Evolutionary conservation across 2,888 invertebrate species (phyloP), one percentile per base, ranked within the genome.

Genomic region (Steinernema hermaphroditum): DNA sequence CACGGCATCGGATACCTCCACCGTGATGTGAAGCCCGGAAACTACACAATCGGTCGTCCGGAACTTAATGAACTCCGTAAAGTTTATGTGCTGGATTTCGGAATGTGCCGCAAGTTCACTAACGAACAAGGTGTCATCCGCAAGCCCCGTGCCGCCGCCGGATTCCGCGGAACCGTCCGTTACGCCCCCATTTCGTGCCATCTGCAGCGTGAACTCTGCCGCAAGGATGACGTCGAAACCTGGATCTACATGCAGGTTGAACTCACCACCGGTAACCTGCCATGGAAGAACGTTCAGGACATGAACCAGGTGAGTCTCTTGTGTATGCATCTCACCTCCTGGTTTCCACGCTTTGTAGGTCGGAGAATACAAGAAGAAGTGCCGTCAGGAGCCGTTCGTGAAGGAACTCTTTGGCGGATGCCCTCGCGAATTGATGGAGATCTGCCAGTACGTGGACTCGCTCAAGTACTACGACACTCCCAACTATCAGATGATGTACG

Each of bases 111-210:
- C 71, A 76, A 76, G 72, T 82, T 78, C 75, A 81, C 80, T 37
- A 74, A 78, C 74, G 74, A 79, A 73, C 72, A 83, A 76, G 85
- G 81, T 14, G 72, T 75, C n/a, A 73, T 78, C 69, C 75, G 78
- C 41, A 84, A 82, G 74, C 84, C 84, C 9, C 79, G 84, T 46
- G 80, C 79, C 46, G 81, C 82, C 14, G 82, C 83, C 73, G 83
- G 83, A 9, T 83, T 83, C 77, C 82, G 83, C 44, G 83, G 83
- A 72, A 83, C 83, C 57, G 83, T 83, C 68, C 80, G 83, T 46
- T 83, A 83, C 73, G 83, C 83, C 0, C 80, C 83, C 54, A 80
- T 83, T 74, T 80, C 80, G 71, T 83, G 83, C 74, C 83, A 83
- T 70, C 72, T 83, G 68, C 81, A 82, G 50, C 76, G 82, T 12